phyloP scores from a whole-genome alignment of 2,113 vertebrate genomes.

The Amblyornis subalaris region DNA sequence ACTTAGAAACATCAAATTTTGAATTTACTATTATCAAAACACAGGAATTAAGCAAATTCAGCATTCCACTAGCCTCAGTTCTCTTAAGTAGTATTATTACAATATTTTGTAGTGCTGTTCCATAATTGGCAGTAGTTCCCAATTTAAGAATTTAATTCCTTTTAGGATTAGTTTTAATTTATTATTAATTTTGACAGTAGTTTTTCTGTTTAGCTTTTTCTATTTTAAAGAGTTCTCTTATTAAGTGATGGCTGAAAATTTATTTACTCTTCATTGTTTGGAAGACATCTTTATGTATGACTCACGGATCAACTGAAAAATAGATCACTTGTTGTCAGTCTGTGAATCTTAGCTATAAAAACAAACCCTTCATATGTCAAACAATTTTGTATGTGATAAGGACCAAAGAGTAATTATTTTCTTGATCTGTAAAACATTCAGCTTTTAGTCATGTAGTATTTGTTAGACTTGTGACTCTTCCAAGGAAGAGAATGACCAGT shows the following conservation, averaged over 20 bases:
- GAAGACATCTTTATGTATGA: neutral
- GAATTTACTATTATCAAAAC: neutral
- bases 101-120: neutral
- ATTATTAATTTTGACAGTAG: neutral
- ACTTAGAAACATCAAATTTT: neutral
- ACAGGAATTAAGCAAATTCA: neutral
- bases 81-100: neutral
- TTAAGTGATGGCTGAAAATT: neutral
- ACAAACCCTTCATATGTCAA: neutral
- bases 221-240: neutral
- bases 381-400: neutral
- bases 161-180: neutral
- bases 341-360: neutral
- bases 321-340: neutral
- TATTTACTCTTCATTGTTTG: neutral
- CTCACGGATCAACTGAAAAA: neutral
- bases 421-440: neutral
- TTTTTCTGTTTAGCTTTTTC: neutral
- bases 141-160: neutral
- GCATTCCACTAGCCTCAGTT: neutral
- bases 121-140: neutral
- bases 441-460: neutral
- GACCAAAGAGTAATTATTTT: neutral
- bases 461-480: neutral
- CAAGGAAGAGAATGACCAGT: neutral